Evolutionary conservation across 2,888 invertebrate genomes (phyloP), one percentile per base, ranked within the genome.

Genomic region (Drosophila setosimentum): DNA sequence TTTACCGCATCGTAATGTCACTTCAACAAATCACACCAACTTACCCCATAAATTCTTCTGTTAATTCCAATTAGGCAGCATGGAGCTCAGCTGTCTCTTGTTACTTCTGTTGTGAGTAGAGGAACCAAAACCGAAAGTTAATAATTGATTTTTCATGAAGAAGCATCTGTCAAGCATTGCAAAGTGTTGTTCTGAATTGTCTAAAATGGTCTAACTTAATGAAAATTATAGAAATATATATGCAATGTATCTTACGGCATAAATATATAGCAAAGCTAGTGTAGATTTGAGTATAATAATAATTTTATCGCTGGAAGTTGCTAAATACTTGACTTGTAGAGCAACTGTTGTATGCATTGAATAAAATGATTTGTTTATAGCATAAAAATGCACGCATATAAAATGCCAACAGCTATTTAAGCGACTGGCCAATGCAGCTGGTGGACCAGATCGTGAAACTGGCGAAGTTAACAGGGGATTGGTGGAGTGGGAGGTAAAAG

Each of bases 31-130:
- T 92, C 92, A 92, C 91, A 91, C 90, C 85, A 86, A 90, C 84
- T 91, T 92, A 85, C 76, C 82, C 92, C 86, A 92, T 92, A 92
- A 92, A 92, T 92, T 92, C 87, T 84, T 83, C 87, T 90, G 92
- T 91, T 92, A 92, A 92, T 92, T 91, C 92, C 92, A 92, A 92
- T 92, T 92, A 92, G 91, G 90, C 89, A 91, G 91, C 75, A 73
- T 83, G 88, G 88, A 86, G 84, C 87, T 91, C 91, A 88, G 91
- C 55, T 64, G 86, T 86, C 88, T 83, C 84, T 85, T 69, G 68
- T 55, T 3, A 16, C 45, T 45, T 45, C 24, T 24, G 24, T 45
- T 45, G 4, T 16, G 8, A 45, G 24, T 16, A 24, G 45, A 24
- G 3, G 45, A 53, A 29, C 50, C 45, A 53, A 45, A 49, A 45